Conservation (phyloP, 2,888 invertebrate species). For the Cantharis lateralis region DNA sequence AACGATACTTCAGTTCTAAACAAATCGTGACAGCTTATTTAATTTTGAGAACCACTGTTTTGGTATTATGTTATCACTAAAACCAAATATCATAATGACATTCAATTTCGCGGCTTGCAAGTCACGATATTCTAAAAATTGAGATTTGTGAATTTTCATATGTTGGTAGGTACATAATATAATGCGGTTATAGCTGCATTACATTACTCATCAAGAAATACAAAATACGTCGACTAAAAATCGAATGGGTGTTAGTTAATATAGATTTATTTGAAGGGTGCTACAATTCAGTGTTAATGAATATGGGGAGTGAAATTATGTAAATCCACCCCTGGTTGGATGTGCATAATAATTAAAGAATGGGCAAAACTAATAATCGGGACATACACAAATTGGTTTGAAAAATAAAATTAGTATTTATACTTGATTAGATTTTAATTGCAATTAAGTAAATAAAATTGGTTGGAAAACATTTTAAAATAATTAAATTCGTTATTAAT, state of each 20-base stretch:
- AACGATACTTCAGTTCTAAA: not conserved
- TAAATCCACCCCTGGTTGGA: not conserved
- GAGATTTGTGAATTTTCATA: not conserved
- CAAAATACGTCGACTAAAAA: not conserved
- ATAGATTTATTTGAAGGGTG: not conserved
- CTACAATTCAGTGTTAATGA: not conserved
- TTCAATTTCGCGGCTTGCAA: not conserved
- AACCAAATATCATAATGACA: not conserved
- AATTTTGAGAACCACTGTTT: not conserved
- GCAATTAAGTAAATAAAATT: not conserved
- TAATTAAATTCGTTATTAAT: not conserved
- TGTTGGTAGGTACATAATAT: not conserved
- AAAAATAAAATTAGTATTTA: not conserved
- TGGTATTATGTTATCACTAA: not conserved
- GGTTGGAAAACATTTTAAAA: not conserved
- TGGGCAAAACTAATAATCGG: not conserved
- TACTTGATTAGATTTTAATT: not conserved
- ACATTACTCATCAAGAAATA: not conserved
- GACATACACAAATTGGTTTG: not conserved
- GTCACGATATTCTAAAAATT: not conserved
- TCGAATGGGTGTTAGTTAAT: not conserved
- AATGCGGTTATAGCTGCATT: not conserved
- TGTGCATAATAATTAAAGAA: not conserved
- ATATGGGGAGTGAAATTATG: not conserved
- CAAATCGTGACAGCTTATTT: not conserved